A percentile compares a stretch with the other conserved stretches of the same genome.
Conservation (phyloP, 2,797 vertebrate species). For the Anguilla megastoma region DNA sequence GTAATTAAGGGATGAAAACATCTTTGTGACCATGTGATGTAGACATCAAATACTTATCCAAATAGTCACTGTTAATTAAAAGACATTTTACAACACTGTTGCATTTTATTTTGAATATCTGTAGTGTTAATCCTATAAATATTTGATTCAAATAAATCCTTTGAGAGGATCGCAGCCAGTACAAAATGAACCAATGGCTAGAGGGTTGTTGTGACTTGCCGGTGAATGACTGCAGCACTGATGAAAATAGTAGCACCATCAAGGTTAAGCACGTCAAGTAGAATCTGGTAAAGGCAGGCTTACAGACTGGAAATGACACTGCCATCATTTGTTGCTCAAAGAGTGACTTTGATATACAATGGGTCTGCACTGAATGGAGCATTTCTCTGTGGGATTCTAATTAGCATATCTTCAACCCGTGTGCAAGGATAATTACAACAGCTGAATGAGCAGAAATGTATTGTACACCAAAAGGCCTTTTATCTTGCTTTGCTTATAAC, state of each 20-base stretch:
- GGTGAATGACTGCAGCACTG: neutral
- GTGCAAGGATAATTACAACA: neutral
- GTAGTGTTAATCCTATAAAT: neutral
- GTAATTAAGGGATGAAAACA: neutral
- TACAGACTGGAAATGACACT: constrained; percentile 8
- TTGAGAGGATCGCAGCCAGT: neutral
- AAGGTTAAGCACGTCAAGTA: constrained; percentile 10
- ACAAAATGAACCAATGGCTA: neutral
- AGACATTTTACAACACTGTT: neutral
- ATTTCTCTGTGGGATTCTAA: neutral
- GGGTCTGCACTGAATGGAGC: neutral
- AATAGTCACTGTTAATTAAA: neutral
- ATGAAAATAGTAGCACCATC: neutral
- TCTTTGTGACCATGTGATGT: neutral
- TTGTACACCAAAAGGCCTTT: neutral
- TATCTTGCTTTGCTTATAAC: neutral
- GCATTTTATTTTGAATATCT: neutral
- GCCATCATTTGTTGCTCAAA: neutral
- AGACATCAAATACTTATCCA: neutral
- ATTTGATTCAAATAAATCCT: neutral
- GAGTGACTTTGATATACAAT: constrained; percentile 10
- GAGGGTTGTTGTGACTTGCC: neutral
- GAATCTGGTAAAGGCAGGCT: neutral
- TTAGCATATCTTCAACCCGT: neutral
- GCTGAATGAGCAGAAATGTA: neutral